A percentile compares a stretch with the other conserved stretches of the same genome.
phyloP scores from a whole-genome alignment of 2,888 invertebrate genomes.

The Bhutanitis thaidina region DNA sequence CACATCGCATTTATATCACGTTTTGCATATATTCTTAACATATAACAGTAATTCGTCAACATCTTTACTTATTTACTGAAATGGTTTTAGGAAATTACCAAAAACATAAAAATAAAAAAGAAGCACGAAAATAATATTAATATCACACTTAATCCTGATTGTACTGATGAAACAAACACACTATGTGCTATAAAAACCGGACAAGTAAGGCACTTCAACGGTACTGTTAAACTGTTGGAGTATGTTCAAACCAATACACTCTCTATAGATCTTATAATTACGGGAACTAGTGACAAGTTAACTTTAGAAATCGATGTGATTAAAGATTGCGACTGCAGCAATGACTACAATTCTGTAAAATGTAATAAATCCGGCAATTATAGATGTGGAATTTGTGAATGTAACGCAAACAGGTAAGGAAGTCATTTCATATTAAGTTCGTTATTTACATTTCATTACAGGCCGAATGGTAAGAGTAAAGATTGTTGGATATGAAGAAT shows the following conservation, averaged over 20 bases:
- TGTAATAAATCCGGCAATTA: constrained; percentile 65
- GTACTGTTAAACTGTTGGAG: constrained; percentile 75
- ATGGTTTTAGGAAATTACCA: constrained; percentile 47
- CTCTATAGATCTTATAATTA: constrained; percentile 83
- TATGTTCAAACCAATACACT: constrained; percentile 75
- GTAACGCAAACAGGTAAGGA: constrained; percentile 55
- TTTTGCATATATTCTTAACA: too few relatives aligned
- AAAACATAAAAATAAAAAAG: constrained; percentile 29
- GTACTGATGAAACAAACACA: constrained; percentile 23
- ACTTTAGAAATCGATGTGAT: constrained; percentile 83
- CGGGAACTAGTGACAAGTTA: constrained; percentile 85
- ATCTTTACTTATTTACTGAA: too few relatives aligned
- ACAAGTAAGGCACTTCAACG: constrained; percentile 50
- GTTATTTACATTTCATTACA: too few relatives aligned
- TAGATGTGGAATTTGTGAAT: constrained; percentile 79
- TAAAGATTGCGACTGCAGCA: constrained; percentile 85
- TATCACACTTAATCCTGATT: constrained; percentile 70
- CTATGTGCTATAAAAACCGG: constrained; percentile 35
- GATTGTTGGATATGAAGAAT: too few relatives aligned
- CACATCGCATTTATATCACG: too few relatives aligned
- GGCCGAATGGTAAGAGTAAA: too few relatives aligned
- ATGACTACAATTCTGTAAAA: constrained; percentile 48
- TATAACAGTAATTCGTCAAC: too few relatives aligned
- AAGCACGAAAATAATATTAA: constrained; percentile 29
- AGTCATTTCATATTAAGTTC: too few relatives aligned